phyloP scores from a whole-genome alignment of 2,888 invertebrate species.

The Chrysomela aeneicollis region DNA sequence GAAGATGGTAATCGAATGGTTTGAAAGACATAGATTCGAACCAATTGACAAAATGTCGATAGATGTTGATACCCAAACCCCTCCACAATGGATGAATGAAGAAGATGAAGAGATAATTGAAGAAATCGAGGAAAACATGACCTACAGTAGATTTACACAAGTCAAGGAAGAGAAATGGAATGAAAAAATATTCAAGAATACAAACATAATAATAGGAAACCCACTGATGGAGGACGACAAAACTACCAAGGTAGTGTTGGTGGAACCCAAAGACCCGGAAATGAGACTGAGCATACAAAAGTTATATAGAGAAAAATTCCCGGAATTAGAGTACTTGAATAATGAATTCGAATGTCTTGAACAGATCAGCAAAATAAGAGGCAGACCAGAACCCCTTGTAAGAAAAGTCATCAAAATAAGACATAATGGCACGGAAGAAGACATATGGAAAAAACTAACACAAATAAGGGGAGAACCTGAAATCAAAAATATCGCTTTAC shows the following conservation, averaged over 20 bases:
- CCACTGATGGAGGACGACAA: background rate
- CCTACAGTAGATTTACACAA: no score
- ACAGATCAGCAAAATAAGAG: background rate
- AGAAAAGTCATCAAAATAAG: background rate
- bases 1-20: background rate
- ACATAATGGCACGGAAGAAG: background rate
- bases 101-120: background rate
- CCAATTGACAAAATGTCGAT: conserved; percentile 7
- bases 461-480: background rate
- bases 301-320: background rate
- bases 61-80: background rate
- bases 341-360: background rate
- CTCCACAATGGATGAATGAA: background rate
- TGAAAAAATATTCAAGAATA: conserved; percentile 5
- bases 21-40: background rate
- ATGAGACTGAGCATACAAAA: background rate
- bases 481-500: background rate
- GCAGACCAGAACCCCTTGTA: background rate
- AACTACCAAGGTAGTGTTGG: background rate
- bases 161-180: background rate
- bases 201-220: background rate
- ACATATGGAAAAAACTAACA: background rate
- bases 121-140: background rate
- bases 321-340: background rate
- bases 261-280: conserved; percentile 1